Evolutionary conservation across 1,140 invertebrate species (phyloP), one percentile per base, ranked within the genome.

Genomic region (Arion vulgaris): DNA sequence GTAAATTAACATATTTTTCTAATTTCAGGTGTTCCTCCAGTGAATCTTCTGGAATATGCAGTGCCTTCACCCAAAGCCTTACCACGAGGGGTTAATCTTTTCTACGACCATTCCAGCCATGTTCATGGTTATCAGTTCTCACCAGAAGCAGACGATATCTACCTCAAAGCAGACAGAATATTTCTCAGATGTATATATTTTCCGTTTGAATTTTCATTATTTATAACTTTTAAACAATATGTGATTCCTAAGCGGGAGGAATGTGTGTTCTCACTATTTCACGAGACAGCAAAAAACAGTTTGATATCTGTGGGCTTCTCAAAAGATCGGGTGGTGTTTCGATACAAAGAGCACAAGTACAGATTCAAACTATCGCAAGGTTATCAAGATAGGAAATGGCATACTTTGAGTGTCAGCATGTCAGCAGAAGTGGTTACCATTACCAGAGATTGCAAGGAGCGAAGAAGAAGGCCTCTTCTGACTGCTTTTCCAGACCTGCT

Each of bases 171-270:
- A 17, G 79, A 82, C 51, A 62, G 80, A 51, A 84, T 91, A 36
- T 87, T 91, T 38, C 75, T 80, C 23, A 66, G 83, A 32, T 91
- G 90, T 81, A 62, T 80, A 34, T 88, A 83, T 82, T 90, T 91
- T 78, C 90, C 90, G 0, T 88, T 88, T 80, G 90, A 91, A 85
- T 91, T 91, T 53, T 91, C 90, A 26, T 36, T 91, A 80, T 90
- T 91, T 77, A 84, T 91, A 69, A 87, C 89, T 28, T 82, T 88
- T 4, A 90, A 88, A 81, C 85, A 87, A 69, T 74, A 71, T 28
- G 28, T 66, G 23, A 45, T 57, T 0, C 85, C 82, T 26, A 51
- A 73, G 39, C 81, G 85, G 38, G 86, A 87, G 78, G 84, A 89
- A 81, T 91, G 89, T 69, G 36, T 90, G 34, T 82, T 91, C 34